These are phyloP conservation scores for Epizoanthus stellaris DNA, from an alignment of 92 coral and sea anemone genomes.

Conservation along the genomic window DNA sequence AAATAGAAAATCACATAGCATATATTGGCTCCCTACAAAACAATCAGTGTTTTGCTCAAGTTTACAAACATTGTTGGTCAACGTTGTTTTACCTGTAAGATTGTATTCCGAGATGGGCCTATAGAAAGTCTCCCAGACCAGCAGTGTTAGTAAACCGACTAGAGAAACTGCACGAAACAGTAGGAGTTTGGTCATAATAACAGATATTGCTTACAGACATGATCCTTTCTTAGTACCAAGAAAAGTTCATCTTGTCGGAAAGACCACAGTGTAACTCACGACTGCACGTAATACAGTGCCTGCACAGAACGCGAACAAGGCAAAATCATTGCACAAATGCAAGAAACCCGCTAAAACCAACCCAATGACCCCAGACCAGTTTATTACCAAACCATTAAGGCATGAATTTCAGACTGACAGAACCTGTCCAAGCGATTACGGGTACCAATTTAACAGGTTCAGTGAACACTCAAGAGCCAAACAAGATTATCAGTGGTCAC, in stretches of 20 bases:
- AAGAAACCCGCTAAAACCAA: conserved; percentile 17
- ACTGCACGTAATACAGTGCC: neutral
- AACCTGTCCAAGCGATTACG: conserved; percentile 8
- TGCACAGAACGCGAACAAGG: conserved; percentile 16
- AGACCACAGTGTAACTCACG: neutral
- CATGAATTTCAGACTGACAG: conserved; percentile 38
- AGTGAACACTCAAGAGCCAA: conserved; percentile 16
- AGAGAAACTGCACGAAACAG: conserved; percentile 82
- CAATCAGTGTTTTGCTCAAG: neutral
- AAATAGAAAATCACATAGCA: neutral
- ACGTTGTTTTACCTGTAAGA: conserved; percentile 63
- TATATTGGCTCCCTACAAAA: neutral
- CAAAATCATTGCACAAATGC: neutral
- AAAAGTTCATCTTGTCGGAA: neutral
- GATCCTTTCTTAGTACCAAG: conserved; percentile 9
- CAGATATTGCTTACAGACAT: conserved; percentile 33
- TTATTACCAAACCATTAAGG: conserved; percentile 50
- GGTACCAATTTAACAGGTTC: conserved; percentile 11
- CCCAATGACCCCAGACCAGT: conserved; percentile 29
- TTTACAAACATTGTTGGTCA: neutral
- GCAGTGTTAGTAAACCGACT: conserved; percentile 59
- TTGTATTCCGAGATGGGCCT: conserved; percentile 39
- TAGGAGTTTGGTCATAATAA: conserved; percentile 70
- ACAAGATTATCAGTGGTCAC: neutral
- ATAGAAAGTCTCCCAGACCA: conserved; percentile 78